These are phyloP conservation scores for Sylvia borin DNA, from an alignment of 2,797 vertebrate species.

Conservation along the genomic window DNA sequence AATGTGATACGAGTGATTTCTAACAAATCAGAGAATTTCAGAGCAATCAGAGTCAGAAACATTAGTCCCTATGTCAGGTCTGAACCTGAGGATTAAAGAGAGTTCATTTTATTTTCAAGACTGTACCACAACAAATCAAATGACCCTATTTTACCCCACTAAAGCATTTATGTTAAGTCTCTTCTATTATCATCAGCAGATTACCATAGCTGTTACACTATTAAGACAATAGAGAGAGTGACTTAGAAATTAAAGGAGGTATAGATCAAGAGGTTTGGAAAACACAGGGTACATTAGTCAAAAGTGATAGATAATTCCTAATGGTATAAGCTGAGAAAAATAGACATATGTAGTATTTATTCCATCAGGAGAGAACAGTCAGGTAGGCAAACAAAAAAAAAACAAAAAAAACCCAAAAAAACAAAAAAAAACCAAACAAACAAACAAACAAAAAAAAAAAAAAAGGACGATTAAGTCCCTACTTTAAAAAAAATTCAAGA, in stretches of 20 bases:
- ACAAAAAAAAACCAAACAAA: background rate
- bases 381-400: background rate
- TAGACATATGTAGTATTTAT: background rate
- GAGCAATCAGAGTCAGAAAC: background rate
- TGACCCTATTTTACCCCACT: background rate
- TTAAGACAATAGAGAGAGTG: background rate
- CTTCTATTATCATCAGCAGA: background rate
- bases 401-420: background rate
- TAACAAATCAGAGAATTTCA: background rate
- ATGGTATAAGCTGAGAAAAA: background rate
- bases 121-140: background rate
- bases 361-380: background rate
- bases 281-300: background rate
- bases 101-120: background rate
- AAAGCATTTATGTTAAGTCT: background rate
- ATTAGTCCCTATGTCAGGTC: background rate
- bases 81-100: background rate
- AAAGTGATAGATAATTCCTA: background rate
- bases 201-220: background rate
- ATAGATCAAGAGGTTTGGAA: background rate
- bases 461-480: fast-evolving
- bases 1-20: background rate
- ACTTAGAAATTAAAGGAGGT: background rate
- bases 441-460: background rate
- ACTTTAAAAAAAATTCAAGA: background rate